Evolutionary conservation across 2,797 vertebrate species (phyloP).

Genomic region (Leptatherina wallacei): DNA sequence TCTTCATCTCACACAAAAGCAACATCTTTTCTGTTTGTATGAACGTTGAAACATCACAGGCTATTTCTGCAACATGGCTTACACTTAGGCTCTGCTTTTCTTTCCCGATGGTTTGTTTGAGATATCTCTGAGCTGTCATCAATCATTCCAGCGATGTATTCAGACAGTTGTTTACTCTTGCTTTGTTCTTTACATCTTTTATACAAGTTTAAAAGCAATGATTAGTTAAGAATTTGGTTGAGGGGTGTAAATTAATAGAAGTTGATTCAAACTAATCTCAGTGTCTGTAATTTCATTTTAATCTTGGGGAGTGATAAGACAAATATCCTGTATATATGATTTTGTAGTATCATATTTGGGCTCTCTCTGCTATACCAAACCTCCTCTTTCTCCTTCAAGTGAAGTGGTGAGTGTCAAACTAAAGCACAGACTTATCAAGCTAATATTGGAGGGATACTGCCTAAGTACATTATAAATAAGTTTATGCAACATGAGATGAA

Average conservation of each 20-base stretch:
- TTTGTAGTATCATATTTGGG: too few relatives aligned
- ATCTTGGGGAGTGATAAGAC: background rate
- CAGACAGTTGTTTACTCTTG: conserved; percentile 15
- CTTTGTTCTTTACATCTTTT: conserved; percentile 1
- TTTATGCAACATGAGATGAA: background rate
- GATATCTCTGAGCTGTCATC: conserved; percentile 20
- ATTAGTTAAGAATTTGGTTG: conserved; percentile 11
- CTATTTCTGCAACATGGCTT: conserved; percentile 59
- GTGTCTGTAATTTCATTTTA: background rate
- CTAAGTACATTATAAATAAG: background rate
- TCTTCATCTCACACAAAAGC: conserved; percentile 60
- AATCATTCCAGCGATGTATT: conserved; percentile 15
- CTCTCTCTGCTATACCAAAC: too few relatives aligned
- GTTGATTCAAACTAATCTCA: background rate
- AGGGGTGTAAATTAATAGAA: background rate
- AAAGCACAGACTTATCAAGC: too few relatives aligned
- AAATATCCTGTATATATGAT: background rate
- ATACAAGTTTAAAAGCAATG: conserved; percentile 21
- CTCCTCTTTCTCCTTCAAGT: too few relatives aligned
- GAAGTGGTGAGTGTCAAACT: too few relatives aligned
- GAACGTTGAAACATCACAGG: conserved; percentile 74
- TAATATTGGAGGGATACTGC: background rate
- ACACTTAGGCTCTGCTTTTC: conserved; percentile 37
- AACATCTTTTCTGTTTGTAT: conserved; percentile 69
- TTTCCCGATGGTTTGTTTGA: conserved; percentile 24